These are phyloP conservation scores for Bubalus kerabau DNA, from an alignment of 2,113 vertebrate species.

Conservation along the genomic window DNA sequence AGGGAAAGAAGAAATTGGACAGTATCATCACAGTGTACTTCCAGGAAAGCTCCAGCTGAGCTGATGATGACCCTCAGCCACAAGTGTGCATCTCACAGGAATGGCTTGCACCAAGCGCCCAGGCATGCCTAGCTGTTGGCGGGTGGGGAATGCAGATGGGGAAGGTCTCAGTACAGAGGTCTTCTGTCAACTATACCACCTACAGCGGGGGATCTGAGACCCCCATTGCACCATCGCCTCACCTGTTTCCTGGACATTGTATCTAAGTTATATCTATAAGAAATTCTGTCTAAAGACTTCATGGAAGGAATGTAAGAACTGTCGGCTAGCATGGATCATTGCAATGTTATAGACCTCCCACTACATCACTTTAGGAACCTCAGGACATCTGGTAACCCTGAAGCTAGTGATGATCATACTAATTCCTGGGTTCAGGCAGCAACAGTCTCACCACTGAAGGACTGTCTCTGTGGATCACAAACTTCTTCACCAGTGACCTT, in stretches of 20 bases:
- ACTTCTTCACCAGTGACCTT: background rate
- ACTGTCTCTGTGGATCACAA: background rate
- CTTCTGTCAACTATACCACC: background rate
- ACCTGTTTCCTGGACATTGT: background rate
- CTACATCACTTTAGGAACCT: background rate
- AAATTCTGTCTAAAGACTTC: background rate
- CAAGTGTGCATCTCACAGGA: background rate
- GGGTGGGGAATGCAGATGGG: background rate
- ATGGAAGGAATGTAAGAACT: background rate
- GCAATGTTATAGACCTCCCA: background rate
- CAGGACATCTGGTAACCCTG: background rate
- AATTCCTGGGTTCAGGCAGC: background rate
- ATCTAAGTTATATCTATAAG: background rate
- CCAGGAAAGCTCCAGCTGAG: background rate
- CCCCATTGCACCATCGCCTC: no score
- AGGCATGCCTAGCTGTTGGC: rapidly evolving
- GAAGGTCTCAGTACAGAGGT: background rate
- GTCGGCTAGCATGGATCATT: background rate
- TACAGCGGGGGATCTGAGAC: background rate
- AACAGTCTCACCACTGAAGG: background rate
- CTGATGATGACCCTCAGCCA: background rate
- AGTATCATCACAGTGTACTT: background rate
- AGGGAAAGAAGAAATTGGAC: background rate
- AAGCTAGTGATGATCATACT: no score
- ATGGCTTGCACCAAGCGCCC: no score